Conservation (phyloP, 2,888 invertebrate genomes). For the Polydrusus tereticollis region DNA sequence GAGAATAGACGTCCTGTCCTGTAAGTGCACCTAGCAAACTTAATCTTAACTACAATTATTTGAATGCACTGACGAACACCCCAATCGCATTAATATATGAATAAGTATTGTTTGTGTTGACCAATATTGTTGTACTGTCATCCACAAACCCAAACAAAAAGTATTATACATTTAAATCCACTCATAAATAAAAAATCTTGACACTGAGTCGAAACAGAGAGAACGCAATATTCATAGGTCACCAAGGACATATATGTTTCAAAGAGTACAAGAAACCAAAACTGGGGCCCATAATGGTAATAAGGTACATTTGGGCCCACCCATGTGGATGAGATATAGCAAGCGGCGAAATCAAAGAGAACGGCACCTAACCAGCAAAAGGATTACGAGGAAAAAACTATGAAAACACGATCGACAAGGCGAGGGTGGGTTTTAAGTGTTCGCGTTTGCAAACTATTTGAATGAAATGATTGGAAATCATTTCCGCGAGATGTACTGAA, state of each 20-base stretch:
- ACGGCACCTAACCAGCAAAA: conserved; percentile 28
- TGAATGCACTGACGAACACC: no score
- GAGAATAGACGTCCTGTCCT: no score
- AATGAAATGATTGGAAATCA: not conserved
- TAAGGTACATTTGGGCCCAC: conserved; percentile 59
- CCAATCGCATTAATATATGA: no score
- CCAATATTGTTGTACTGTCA: no score
- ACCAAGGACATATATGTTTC: conserved; percentile 18
- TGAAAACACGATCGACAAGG: conserved; percentile 23
- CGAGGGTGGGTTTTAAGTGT: conserved; percentile 19
- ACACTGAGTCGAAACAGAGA: no score
- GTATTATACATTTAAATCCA: no score
- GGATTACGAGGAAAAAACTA: not conserved
- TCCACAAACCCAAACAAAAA: no score
- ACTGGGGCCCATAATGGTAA: conserved; percentile 36
- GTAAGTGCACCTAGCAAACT: no score
- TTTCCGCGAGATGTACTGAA: not conserved
- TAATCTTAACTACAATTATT: no score
- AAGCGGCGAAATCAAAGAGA: conserved; percentile 50
- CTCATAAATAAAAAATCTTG: no score
- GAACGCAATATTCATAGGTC: conserved; percentile 16
- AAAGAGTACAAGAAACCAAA: conserved; percentile 28
- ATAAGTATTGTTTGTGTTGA: no score
- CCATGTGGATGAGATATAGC: conserved; percentile 61
- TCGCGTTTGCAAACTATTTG: not conserved